Conservation (phyloP, 2,797 vertebrate species). For the Lateolabrax maculatus region DNA sequence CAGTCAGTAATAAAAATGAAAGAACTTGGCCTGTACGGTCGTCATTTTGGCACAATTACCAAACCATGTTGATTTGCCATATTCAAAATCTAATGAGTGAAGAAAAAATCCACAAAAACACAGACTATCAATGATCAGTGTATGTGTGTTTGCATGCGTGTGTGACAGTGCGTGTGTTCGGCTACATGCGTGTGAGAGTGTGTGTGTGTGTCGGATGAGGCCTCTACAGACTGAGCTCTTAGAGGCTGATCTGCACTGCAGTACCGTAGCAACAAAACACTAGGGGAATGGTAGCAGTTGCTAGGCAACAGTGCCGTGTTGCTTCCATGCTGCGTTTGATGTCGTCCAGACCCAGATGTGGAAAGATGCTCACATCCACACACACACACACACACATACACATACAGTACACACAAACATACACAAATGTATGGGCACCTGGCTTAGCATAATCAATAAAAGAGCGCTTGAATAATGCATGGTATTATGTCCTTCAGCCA, state of each 20-base stretch:
- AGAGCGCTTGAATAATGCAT: slow-evolving; percentile 38
- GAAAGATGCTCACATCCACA: slow-evolving; percentile 52
- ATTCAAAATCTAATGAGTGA: slow-evolving; percentile 1
- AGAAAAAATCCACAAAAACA: slow-evolving; percentile 27
- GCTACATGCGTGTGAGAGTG: slow-evolving; percentile 10
- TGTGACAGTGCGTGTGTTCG: slow-evolving; percentile 8
- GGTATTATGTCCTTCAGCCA: slow-evolving; percentile 51
- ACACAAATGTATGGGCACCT: slow-evolving; percentile 13
- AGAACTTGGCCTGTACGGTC: not conserved
- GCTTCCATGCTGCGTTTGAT: slow-evolving; percentile 80
- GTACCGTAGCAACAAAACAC: slow-evolving; percentile 86
- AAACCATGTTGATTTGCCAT: slow-evolving; percentile 15
- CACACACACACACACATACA: slow-evolving; percentile 30
- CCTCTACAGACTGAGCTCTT: slow-evolving; percentile 79
- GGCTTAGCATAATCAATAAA: slow-evolving; percentile 62
- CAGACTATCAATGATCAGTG: slow-evolving; percentile 8
- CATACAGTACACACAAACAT: slow-evolving; percentile 34
- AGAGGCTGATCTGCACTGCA: slow-evolving; percentile 85
- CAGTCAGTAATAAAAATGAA: not conserved
- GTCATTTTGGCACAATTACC: slow-evolving; percentile 12
- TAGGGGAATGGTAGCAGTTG: slow-evolving; percentile 84
- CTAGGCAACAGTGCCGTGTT: slow-evolving; percentile 86
- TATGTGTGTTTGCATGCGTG: slow-evolving; percentile 12
- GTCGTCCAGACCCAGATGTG: slow-evolving; percentile 81
- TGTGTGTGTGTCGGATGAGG: slow-evolving; percentile 70